These are phyloP conservation scores for Telenomus remus DNA, from an alignment of 1,140 invertebrate genomes.

Conservation along the genomic window DNA sequence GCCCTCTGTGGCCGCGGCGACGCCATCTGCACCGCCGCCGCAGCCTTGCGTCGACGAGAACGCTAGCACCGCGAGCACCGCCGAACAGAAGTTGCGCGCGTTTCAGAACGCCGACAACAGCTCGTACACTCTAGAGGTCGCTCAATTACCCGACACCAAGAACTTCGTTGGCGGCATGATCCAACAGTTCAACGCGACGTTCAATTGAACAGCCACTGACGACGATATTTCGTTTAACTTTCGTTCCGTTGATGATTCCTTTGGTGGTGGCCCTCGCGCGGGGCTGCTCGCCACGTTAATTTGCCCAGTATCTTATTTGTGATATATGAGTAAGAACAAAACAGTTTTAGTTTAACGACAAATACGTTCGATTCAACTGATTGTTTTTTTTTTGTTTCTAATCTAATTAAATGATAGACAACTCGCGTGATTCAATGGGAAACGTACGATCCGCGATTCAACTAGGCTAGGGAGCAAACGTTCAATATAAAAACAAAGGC, in stretches of 20 bases:
- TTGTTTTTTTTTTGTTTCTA: too few species aligned
- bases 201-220: conserved; percentile 64
- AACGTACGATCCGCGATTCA: conserved; percentile 61
- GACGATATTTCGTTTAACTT: too few species aligned
- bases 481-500: conserved; percentile 66
- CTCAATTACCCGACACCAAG: conserved; percentile 64
- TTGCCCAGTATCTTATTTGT: conserved; percentile 71
- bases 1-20: conserved; percentile 13
- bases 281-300: background rate
- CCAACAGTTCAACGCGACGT: conserved; percentile 71
- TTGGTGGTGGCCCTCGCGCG: background rate
- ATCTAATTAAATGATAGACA: too few species aligned
- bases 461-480: conserved; percentile 45
- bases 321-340: conserved; percentile 49
- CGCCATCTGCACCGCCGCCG: conserved; percentile 17
- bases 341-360: background rate
- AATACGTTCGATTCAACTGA: too few species aligned
- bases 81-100: conserved; percentile 49
- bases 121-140: conserved; percentile 65
- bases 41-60: conserved; percentile 20
- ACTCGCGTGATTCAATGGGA: conserved; percentile 67
- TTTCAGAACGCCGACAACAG: conserved; percentile 58
- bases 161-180: conserved; percentile 69
- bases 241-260: background rate
- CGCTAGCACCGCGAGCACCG: conserved; percentile 4